These are phyloP conservation scores for Ailuropoda melanoleuca DNA, from an alignment of 2,113 vertebrate species.

Conservation along the genomic window DNA sequence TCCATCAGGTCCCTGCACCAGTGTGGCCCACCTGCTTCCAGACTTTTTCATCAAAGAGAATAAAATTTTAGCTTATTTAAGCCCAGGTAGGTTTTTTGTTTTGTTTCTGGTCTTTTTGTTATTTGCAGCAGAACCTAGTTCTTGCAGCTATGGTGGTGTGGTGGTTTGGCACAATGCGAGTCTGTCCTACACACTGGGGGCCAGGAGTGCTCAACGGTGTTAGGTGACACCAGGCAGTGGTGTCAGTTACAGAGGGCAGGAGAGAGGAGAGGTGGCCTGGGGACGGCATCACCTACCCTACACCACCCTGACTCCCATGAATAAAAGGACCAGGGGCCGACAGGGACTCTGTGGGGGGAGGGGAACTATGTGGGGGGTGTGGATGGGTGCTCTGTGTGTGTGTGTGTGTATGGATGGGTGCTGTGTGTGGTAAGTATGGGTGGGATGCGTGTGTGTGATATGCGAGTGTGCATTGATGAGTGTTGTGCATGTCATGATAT, in stretches of 20 bases:
- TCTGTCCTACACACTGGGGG: background rate
- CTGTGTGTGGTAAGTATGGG: background rate
- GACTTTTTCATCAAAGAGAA: background rate
- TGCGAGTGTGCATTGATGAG: background rate
- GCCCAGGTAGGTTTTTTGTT: background rate
- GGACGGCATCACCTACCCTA: background rate
- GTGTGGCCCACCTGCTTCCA: background rate
- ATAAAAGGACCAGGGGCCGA: background rate
- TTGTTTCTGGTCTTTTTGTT: background rate
- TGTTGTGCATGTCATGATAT: background rate
- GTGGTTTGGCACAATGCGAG: background rate
- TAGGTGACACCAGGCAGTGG: constrained; percentile 25
- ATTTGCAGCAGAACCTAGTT: background rate
- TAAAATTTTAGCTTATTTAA: background rate
- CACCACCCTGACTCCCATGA: background rate
- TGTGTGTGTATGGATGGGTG: no score
- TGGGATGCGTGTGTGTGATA: background rate
- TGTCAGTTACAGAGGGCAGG: constrained; percentile 57
- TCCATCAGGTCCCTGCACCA: background rate
- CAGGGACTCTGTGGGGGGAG: background rate
- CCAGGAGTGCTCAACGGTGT: background rate
- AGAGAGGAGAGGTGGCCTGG: constrained; percentile 54
- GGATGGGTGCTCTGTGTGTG: no score
- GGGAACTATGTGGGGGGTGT: background rate
- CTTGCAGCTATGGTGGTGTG: background rate